Evolutionary conservation across 2,113 vertebrate genomes (phyloP), one percentile per base, ranked within the genome.

Genomic region (Lasiurus cinereus): DNA sequence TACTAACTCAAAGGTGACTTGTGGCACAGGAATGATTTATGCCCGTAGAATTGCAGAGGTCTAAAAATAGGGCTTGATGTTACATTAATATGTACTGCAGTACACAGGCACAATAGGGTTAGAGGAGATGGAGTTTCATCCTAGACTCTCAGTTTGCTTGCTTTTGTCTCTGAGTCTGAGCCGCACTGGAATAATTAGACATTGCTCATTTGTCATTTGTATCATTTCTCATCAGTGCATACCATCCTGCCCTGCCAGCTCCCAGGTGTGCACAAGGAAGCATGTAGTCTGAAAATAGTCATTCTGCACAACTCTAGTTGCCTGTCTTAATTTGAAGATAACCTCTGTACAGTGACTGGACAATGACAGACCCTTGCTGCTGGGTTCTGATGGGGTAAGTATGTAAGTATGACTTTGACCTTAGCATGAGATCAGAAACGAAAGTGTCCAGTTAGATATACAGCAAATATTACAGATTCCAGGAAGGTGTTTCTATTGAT

Each of bases 1-100:
- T 92, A 76, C 92, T 94, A 96, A 93, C 89, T 97, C 96, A 95
- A 89, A 97, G 95, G 90, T 97, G 95, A 97, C 93, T 97, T 91
- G 83, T 93, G 96, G 97, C 96, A 94, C 76, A 88, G 64, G 69
- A 88, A 87, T 97, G 97, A 98, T 97, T 98, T 98, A 97, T 92
- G 56, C 93, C 86, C 90, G 76, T 96, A 94, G 95, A 96, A 95
- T 95, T 97, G 97, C 73, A 94, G 89, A 97, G 64, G 87, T 95
- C 97, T 95, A 96, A 97, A 97, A 98, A 96, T 96, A 96, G 69
- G 56, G 36, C 54, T 74, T 33, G 91, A 43, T 95, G 74, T 94
- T 97, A 69, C 83, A 83, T 86, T 89, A 94, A 31, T 84, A 89
- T 90, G 88, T 85, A 46, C 93, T 84, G 92, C 13, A 29, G 90